Evolutionary conservation across 2,797 vertebrate genomes (phyloP), one percentile per base, ranked within the genome.

Genomic region (Oreochromis mossambicus): DNA sequence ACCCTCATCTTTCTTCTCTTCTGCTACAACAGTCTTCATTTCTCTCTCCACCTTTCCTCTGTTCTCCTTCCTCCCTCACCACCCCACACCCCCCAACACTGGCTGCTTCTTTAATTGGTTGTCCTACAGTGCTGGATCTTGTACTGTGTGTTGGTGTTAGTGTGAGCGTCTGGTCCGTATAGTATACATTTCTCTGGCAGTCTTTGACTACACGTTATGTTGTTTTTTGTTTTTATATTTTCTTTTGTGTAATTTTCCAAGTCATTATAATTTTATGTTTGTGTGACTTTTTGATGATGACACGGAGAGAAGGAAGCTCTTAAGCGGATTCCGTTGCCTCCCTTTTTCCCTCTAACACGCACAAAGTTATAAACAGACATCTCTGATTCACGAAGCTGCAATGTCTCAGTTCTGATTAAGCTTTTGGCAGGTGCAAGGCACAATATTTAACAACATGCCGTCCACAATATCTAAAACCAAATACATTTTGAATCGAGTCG

Each of bases 91-190:
- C 46, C 89, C 88, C 88, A 50, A 32, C 38, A 43, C 92, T 87
- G 89, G 91, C 87, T 84, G 79, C 81, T 83, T 11, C 61, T 85
- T 61, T 92, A 92, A 93, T 94, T 93, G 94, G 88, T 90, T 87
- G 80, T 83, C 88, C 83, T 75, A 79, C 80, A 1, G 81, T 32
- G 88, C 77, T 70, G 81, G 17, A 78, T 66, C 48, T 83, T n/a
- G 68, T 68, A 29, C 76, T 36, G 17, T 48, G 15, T 73, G 43
- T 63, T 36, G 32, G 58, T 73, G 68, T 73, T 73, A 48, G 43
- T 43, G 34, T 83, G 80, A n/a, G 4, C 7, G 11, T 50, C 43
- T 32, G 15, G 41, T 50, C 55, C 50, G 5, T 48, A 36, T 19
- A n/a, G 58, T 55, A 66, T 34, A 34, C 2, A 15, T 29, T 77